Percentiles rank a stretch among this genome's conserved stretches.
Evolutionary conservation across 2,797 vertebrate genomes (phyloP).

Genomic region (Nothura maculosa): DNA sequence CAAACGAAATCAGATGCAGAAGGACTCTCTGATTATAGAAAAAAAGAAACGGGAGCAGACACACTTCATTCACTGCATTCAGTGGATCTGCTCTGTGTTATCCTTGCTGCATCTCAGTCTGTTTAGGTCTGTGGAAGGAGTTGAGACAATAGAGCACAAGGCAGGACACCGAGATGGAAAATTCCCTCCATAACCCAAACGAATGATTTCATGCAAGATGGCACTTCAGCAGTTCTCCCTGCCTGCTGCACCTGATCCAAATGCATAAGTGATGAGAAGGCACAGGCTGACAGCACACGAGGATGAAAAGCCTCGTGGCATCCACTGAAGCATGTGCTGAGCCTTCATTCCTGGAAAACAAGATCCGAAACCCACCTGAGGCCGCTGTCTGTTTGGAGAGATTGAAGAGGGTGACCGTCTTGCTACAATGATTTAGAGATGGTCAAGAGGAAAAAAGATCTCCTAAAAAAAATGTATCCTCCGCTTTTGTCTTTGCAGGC

Average conservation of each 20-base stretch:
- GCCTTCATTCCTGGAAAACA: accelerated
- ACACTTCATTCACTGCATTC: not conserved
- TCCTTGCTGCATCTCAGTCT: not conserved
- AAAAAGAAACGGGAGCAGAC: not conserved
- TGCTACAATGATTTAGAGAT: not conserved
- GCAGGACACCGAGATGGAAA: not conserved
- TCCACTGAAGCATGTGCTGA: accelerated
- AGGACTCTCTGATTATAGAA: not conserved
- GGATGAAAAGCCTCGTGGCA: accelerated
- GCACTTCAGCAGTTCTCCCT: not conserved
- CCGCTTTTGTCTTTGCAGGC: not conserved
- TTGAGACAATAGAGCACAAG: not conserved
- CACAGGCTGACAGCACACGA: accelerated
- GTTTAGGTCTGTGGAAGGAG: not conserved
- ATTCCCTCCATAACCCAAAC: not conserved
- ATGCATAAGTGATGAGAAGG: not conserved
- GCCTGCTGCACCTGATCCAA: not conserved
- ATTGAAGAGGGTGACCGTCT: not conserved
- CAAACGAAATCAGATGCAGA: not conserved
- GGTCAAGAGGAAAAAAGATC: not conserved
- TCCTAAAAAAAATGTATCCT: not conserved
- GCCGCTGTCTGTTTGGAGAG: not conserved
- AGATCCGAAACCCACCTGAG: not conserved
- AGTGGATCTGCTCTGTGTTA: not conserved
- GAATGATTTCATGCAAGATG: not conserved